Evolutionary conservation across 2,797 vertebrate species (phyloP).

Genomic region (Trematomus bernacchii): DNA sequence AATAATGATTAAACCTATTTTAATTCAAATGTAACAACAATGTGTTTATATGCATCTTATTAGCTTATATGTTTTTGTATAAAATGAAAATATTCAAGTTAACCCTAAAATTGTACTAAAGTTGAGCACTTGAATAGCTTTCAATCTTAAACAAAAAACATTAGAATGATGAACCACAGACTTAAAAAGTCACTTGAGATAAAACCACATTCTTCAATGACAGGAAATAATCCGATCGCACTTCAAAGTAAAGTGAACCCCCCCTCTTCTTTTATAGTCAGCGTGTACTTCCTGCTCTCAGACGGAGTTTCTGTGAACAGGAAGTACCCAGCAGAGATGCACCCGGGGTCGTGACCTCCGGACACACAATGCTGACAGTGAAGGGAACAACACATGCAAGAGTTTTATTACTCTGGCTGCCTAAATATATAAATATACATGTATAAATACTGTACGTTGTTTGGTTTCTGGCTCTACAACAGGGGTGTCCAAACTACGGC

Average conservation of each 20-base stretch:
- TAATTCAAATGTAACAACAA: no score
- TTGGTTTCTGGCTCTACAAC: neutral
- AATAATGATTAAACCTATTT: no score
- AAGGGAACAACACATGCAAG: neutral
- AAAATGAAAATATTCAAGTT: no score
- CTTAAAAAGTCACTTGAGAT: neutral
- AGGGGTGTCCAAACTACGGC: no score
- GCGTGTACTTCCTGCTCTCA: constrained; percentile 17
- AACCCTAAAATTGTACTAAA: no score
- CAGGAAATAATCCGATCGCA: constrained; percentile 2
- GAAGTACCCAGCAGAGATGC: constrained; percentile 35
- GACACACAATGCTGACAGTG: neutral
- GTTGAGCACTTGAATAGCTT: neutral
- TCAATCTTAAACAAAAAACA: neutral
- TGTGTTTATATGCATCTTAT: no score
- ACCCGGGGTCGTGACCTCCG: neutral
- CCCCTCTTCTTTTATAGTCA: constrained; percentile 3
- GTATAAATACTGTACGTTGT: no score
- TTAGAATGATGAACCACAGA: neutral
- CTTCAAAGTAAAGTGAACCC: constrained; percentile 3
- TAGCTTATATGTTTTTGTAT: no score
- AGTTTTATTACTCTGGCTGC: neutral
- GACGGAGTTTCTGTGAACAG: constrained; percentile 42
- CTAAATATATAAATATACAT: neutral
- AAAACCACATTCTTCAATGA: constrained; percentile 9